Evolutionary conservation across 2,113 vertebrate species (phyloP), one percentile per base, ranked within the genome.

Genomic region (Aegotheles bennettii): DNA sequence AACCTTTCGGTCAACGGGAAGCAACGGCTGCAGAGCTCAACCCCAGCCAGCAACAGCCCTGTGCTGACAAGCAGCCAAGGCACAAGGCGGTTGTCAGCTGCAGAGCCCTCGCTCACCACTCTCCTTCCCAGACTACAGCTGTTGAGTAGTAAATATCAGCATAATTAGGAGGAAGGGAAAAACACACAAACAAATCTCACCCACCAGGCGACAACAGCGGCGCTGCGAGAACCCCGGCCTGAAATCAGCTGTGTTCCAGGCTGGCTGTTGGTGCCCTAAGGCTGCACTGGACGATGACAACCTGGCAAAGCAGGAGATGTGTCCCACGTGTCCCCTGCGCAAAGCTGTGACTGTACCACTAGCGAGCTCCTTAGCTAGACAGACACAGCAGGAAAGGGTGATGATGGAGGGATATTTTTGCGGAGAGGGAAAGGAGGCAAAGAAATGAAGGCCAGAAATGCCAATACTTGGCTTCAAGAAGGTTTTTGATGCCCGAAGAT

Each of bases 121-220:
- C 43, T 68, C 89, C 84, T 73, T 45, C 84, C 81, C 87, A 94
- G 87, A 77, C 92, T 84, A 63, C 90, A 96, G 93, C 92, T 96
- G 91, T 38, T 21, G 79, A 85, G 93, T 48, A 90, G 54, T 59
- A 92, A 95, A 90, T 90, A 94, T 36, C 75, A 90, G 87, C 79
- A 59, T 78, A 54, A 95, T 90, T 80, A 93, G 51, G 54, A 88
- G 80, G 54, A 65, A 80, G 48, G 25, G 36, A 73, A 84, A 94
- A 95, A 93, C 87, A 95, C 77, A 91, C 69, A 91, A 94, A 92
- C 82, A 87, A 87, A 84, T 70, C 61, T 16, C 63, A 70, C 29
- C 0, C 0, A 85, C 28, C 50, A 23, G 80, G 89, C 11, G 1
- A 57, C 8, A 10, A 11, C 53, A 87, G 87, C 57, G 53, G 47